A percentile compares a stretch with the other conserved stretches of the same genome.
Evolutionary conservation across 2,888 invertebrate species (phyloP).

Genomic region (Drosophila mayaguana): DNA sequence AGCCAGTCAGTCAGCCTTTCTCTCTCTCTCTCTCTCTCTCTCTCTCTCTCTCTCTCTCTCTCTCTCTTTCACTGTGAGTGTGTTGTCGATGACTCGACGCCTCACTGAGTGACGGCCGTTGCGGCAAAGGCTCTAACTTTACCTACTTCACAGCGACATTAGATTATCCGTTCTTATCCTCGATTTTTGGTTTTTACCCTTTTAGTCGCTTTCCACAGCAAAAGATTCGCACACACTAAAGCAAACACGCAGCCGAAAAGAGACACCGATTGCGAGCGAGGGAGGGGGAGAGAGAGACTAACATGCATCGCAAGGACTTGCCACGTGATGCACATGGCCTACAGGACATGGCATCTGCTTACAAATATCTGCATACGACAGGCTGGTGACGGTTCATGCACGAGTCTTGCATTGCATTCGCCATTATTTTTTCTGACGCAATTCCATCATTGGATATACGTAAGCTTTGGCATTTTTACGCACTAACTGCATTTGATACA

Average conservation of each 20-base stretch:
- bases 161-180: slow-evolving; percentile 85
- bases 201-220: slow-evolving; percentile 63
- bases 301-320: slow-evolving; percentile 22
- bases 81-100: slow-evolving; percentile 56
- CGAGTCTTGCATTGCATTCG: neutral
- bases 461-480: neutral
- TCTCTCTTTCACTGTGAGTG: slow-evolving; percentile 21
- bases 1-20: slow-evolving; percentile 30
- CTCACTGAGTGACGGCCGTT: slow-evolving; percentile 57
- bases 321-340: slow-evolving; percentile 71
- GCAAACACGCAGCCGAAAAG: slow-evolving; percentile 11
- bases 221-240: slow-evolving; percentile 30
- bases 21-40: neutral
- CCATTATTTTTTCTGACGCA: neutral
- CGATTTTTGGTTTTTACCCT: slow-evolving; percentile 84
- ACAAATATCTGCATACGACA: slow-evolving; percentile 56
- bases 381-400: neutral
- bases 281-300: neutral
- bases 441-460: neutral
- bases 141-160: slow-evolving; percentile 76
- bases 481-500: neutral
- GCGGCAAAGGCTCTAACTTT: slow-evolving; percentile 49
- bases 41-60: no score
- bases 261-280: neutral
- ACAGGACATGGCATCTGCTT: slow-evolving; percentile 55